Base-by-base conservation (phyloP, 2,797 vertebrate species). In the Neoniphon sammara region DNA sequence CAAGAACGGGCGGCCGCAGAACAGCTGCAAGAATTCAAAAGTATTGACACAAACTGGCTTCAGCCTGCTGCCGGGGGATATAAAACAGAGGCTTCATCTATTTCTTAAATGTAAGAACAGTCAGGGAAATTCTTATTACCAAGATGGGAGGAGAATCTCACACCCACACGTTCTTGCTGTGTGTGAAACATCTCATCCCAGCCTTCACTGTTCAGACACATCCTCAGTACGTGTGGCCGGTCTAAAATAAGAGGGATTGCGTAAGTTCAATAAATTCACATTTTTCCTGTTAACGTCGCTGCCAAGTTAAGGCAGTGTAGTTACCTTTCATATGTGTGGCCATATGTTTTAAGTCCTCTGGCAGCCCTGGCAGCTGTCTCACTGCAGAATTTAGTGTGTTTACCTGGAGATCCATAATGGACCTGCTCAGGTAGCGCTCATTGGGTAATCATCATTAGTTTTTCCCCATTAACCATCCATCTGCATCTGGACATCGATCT, bases 381-480 rank as follows among this genome's bases (percentile, higher is more conserved):
- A 7, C 50, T 56, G 59, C 34, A 21, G 30, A 23, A 50, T 46
- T 18, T 39, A 31, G 17, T 62, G 52, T 66, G 44, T 50, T 66
- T 17, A 27, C 30, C 17, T 20, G 56, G 44, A 57, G 44, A 36
- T 66, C 39, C 39, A 66, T 68, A 25, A 53, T 53, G 52, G 36
- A 30, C 14, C 25, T 57, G 77, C 49, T 72, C 62, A 75, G 72
- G 44, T 75, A 27, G n/a, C 25, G 12, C 57, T 66, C 55, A 56
- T 44, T 39, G 39, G 36, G 20, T 71, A 49, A 71, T 66, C 44
- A 66, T 70, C 34, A 60, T 69, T 64, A 55, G 11, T 47, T 80
- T n/a, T 65, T 34, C 17, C 44, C 78, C 69, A 58, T 67, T 75
- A 60, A 66, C 21, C 39, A 44, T 50, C 66, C 66, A 49, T 59